A percentile compares a stretch with the other conserved stretches of the same genome.
phyloP scores from a whole-genome alignment of 2,888 invertebrate genomes.

The Fabriciana adippe region DNA sequence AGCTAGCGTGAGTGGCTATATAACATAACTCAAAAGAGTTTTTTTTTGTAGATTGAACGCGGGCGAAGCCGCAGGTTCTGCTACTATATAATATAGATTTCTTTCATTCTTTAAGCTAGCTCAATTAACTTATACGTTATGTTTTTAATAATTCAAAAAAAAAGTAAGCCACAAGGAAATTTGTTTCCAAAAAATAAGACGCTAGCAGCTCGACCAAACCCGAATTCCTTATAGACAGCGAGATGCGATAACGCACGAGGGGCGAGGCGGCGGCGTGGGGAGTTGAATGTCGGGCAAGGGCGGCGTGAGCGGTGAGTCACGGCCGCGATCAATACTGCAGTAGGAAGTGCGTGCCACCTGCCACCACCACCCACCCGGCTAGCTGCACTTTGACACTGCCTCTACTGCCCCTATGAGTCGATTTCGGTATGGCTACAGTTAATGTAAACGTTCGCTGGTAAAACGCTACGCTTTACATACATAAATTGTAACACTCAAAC shows the following conservation, averaged over 20 bases:
- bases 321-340: conserved; percentile 80
- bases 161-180: too few species aligned
- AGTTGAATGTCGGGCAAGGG: conserved; percentile 81
- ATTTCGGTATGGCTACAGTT: conserved; percentile 30
- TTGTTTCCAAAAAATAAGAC: conserved; percentile 8
- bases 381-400: conserved; percentile 43
- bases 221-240: conserved; percentile 46
- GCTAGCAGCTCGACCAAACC: conserved; percentile 30
- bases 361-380: conserved; percentile 39
- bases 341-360: conserved; percentile 60
- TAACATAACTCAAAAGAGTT: too few species aligned
- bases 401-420: conserved; percentile 41
- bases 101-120: too few species aligned
- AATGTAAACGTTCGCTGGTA: neutral
- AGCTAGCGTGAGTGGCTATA: too few species aligned
- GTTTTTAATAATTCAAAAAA: too few species aligned
- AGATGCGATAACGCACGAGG: conserved; percentile 55
- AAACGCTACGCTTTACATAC: neutral
- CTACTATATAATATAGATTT: too few species aligned
- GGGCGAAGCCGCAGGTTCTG: too few species aligned
- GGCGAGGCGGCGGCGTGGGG: conserved; percentile 50
- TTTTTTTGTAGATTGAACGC: too few species aligned
- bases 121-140: too few species aligned
- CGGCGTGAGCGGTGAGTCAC: conserved; percentile 80
- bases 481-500: neutral